phyloP scores from a whole-genome alignment of 2,888 invertebrate species.

The Penaeus monodon region DNA sequence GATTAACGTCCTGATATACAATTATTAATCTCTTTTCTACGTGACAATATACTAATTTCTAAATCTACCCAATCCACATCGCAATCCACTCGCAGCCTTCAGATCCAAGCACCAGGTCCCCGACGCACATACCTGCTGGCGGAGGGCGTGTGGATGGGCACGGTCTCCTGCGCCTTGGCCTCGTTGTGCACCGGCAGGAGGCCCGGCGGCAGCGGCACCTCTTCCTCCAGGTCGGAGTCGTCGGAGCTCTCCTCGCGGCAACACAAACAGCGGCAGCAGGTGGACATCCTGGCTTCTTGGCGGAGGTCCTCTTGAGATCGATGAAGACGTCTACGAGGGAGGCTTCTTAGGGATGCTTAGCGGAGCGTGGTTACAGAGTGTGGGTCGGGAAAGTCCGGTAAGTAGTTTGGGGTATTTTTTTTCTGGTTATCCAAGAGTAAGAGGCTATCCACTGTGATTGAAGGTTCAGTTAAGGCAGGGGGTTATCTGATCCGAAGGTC shows the following conservation, averaged over 20 bases:
- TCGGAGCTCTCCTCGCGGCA: slow-evolving; percentile 63
- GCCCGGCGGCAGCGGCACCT: slow-evolving; percentile 60
- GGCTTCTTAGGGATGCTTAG: background rate
- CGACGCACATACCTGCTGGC: slow-evolving; percentile 57
- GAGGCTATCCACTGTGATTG: no score
- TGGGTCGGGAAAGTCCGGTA: no score
- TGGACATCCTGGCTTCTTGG: slow-evolving; percentile 27
- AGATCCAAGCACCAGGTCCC: background rate
- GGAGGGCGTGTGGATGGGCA: slow-evolving; percentile 58
- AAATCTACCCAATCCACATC: no score
- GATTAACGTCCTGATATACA: no score
- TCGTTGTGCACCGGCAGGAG: slow-evolving; percentile 62
- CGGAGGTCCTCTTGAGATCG: background rate
- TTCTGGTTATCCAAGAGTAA: no score
- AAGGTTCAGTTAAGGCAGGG: no score
- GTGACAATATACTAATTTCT: no score
- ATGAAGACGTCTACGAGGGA: background rate
- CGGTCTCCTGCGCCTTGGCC: slow-evolving; percentile 58
- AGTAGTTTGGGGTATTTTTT: no score
- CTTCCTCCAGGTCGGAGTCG: slow-evolving; percentile 63
- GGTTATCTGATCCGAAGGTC: no score
- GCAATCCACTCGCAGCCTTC: no score
- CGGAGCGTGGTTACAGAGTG: no score
- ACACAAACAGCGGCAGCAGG: slow-evolving; percentile 50
- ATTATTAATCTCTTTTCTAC: no score